Evolutionary conservation across 2,113 vertebrate genomes (phyloP), one percentile per base, ranked within the genome.

Genomic region (Cettia cetti): DNA sequence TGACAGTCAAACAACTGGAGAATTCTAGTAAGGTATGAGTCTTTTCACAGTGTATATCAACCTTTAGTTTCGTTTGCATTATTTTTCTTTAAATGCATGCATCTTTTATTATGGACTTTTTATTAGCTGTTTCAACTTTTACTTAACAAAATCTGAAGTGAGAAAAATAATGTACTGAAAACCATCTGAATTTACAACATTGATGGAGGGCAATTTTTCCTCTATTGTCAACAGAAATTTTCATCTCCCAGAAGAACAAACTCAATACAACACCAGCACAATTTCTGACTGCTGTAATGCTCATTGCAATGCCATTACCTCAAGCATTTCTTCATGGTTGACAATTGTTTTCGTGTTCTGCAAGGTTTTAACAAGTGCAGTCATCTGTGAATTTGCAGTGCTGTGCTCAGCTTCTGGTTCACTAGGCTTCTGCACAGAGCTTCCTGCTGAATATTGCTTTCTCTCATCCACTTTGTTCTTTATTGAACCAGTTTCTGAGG

Each of bases 291-390:
- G 19, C 35, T 79, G 9, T 50, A 91, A 59, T 69, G 82, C 53
- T 84, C 78, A 86, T 59, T 2, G 24, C 44, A 85, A 81, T 92
- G 42, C 40, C 45, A 70, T 98, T 98, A 99, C 99, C 99, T 99
- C 98, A 52, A 99, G 98, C 21, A 97, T 98, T 95, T 99, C 99
- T 94, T 99, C 98, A 30, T 99, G 99, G 96, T 98, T 99, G 86
- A 98, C 95, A 95, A 94, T 52, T 35, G 94, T 91, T 94, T 97
- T 98, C 1, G 96, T 94, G 94, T 97, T 98, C 89, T 98, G 98
- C 44, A 98, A 98, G 44, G 97, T 97, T 93, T 98, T 98, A 88
- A 86, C 88, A 89, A 98, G 97, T 10, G 96, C 89, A 95, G 95
- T 96, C 90, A 95, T 97, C 92, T 98, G 98, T 26, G 97, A 97